Evolutionary conservation across 64 coral and sea anemone genomes (phyloP), one percentile per base, ranked within the genome.

Genomic region (Dendrophyllia cribrosa): DNA sequence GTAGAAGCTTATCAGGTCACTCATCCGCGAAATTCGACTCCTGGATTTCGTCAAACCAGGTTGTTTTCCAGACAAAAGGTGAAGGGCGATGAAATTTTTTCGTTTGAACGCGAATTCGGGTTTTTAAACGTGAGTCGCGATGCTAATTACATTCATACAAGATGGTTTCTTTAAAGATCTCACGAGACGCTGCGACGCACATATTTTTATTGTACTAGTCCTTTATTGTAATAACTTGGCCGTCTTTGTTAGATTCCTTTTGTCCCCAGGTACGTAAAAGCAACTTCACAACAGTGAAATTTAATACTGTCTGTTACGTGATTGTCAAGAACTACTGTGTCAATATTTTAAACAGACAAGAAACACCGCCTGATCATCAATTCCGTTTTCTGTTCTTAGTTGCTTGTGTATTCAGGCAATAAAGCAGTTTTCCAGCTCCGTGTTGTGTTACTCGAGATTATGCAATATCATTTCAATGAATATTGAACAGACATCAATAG

Each of bases 11-110:
- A 67, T 50, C 16, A 50, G 45, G 46, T 68, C 80, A 84, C 80
- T 84, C 80, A 84, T 68, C 80, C 80, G 80, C 60, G 62, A 84
- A 68, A 52, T 49, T 84, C 62, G 43, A n/a, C 45, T 84, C 48
- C 80, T 84, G 80, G 61, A 67, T n/a, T 84, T 64, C n/a, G 44
- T 84, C 46, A 82, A 82, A 82, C 78, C 34, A 43, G 26, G 16
- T 44, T 64, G 26, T 65, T 48, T 84, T 84, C 62, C 62, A 67
- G 45, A 84, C 62, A 66, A 84, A 84, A 47, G 62, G 44, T 51
- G 20, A 67, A 66, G 20, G 19, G 19, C 9, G 61, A 51, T 84
- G 58, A 62, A 63, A 82, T 82, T 64, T 82, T 9, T 20, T 59
- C 79, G 17, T 47, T 82, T 51, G 20, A 7, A 48, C 15, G 80